Evolutionary conservation across 2,888 invertebrate genomes (phyloP), one percentile per base, ranked within the genome.

Genomic region (Catocala nupta): DNA sequence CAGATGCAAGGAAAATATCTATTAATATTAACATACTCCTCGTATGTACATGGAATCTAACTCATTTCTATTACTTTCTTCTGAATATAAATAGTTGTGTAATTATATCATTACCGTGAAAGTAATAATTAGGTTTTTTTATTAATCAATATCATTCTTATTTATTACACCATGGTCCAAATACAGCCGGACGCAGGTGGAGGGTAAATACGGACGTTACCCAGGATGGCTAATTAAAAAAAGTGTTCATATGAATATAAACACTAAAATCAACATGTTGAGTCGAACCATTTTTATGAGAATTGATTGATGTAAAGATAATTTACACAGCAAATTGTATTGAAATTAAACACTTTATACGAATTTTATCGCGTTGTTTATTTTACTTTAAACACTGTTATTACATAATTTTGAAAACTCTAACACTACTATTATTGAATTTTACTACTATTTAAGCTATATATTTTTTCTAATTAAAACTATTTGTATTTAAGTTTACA

Each of bases 181-280:
- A 89, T 86, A 85, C 73, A 81, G 85, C 89, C 92, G 93, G 93
- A 92, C 86, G 92, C 92, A 93, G 92, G 91, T 93, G 93, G 82
- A 78, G 79, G 72, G 78, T 73, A 75, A 79, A 85, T 78, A 82
- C 87, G 88, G 88, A 90, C 84, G 88, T 83, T 82, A 80, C 79
- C 78, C 82, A 81, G 82, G 76, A 82, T 81, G 80, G 78, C 80
- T 45, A 8, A 82, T 85, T 80, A 86, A 86, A 88, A 79, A 84
- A 81, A 80, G 75, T 74, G 75, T 76, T 73, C 66, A 71, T 75
- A 75, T 75, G 76, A 84, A 89, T 85, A 85, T 82, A 82, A 84
- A 86, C 75, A 73, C 82, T 85, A 85, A 86, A 86, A 78, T 68
- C 65, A 71, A 80, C 68, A 75, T 74, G 77, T 66, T 70, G 62